Percentiles rank a stretch among this genome's conserved stretches.
Evolutionary conservation across 1,140 invertebrate genomes (phyloP).

Genomic region (Zaprionus vittiger): DNA sequence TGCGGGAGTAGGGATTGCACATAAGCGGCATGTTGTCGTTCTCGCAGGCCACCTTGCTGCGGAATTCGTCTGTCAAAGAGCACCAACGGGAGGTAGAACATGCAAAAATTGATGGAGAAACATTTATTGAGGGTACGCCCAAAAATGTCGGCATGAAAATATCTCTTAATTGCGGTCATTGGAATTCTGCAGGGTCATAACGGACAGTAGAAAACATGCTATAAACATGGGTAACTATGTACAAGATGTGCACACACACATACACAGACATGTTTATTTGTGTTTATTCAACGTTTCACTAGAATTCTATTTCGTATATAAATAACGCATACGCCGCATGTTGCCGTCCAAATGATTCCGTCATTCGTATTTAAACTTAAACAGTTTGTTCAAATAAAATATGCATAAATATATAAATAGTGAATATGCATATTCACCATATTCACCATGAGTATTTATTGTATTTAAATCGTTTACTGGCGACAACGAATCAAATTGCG

Average conservation of each 20-base stretch:
- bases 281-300: background rate
- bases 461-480: conserved; percentile 1
- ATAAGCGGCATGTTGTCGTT: conserved; percentile 92
- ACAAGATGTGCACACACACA: background rate
- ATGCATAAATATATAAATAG: background rate
- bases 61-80: conserved; percentile 90
- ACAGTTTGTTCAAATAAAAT: conserved; percentile 4
- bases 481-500: background rate
- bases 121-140: conserved; percentile 25
- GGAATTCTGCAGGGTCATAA: conserved; percentile 25
- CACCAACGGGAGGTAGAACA: background rate
- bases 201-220: background rate
- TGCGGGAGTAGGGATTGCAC: conserved; percentile 92
- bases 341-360: conserved; percentile 5
- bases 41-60: conserved; percentile 95
- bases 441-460: conserved; percentile 8
- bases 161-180: conserved; percentile 34
- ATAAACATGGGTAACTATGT: conserved; percentile 3
- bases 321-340: conserved; percentile 21
- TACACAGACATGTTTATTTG: background rate
- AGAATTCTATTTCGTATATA: background rate
- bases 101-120: conserved; percentile 16
- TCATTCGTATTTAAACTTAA: background rate
- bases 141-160: conserved; percentile 22
- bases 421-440: conserved; percentile 2